These are phyloP conservation scores for Rhagoletis pomonella DNA, from an alignment of 1,140 invertebrate species.

Conservation along the genomic window DNA sequence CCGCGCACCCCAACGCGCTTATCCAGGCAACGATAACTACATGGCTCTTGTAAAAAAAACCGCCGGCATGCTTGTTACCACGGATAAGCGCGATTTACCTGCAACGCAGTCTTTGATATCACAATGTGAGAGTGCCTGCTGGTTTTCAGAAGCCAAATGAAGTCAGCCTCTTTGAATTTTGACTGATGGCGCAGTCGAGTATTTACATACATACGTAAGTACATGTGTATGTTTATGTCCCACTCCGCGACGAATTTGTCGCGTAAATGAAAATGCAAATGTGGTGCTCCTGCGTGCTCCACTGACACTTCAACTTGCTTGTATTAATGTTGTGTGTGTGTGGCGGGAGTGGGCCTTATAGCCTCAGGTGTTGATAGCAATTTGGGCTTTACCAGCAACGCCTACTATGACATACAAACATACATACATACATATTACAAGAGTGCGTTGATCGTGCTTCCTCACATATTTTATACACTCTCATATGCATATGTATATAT, in stretches of 20 bases:
- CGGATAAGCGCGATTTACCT: neutral
- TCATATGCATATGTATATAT: neutral
- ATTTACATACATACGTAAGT: neutral
- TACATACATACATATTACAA: neutral
- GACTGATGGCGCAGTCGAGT: slow-evolving; percentile 17
- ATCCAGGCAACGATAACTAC: slow-evolving; percentile 16
- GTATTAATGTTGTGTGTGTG: neutral
- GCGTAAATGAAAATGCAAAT: slow-evolving; percentile 49
- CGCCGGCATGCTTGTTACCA: neutral
- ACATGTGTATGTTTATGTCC: neutral
- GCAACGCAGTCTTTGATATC: neutral
- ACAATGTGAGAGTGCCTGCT: neutral
- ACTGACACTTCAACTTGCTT: neutral
- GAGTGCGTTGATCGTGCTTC: slow-evolving; percentile 13
- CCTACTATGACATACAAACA: neutral
- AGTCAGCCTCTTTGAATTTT: slow-evolving; percentile 38
- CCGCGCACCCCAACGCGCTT: neutral
- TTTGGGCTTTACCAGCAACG: neutral
- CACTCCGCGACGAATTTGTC: slow-evolving; percentile 23
- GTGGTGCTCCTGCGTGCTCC: slow-evolving; percentile 20
- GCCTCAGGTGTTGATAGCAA: slow-evolving; percentile 35
- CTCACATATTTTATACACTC: neutral
- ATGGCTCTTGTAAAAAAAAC: neutral
- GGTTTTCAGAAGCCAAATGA: slow-evolving; percentile 2
- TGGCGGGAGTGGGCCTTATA: neutral